A percentile compares a stretch with the other conserved stretches of the same genome.
Evolutionary conservation across 2,113 vertebrate genomes (phyloP).

Genomic region (Platycercus adscitus): DNA sequence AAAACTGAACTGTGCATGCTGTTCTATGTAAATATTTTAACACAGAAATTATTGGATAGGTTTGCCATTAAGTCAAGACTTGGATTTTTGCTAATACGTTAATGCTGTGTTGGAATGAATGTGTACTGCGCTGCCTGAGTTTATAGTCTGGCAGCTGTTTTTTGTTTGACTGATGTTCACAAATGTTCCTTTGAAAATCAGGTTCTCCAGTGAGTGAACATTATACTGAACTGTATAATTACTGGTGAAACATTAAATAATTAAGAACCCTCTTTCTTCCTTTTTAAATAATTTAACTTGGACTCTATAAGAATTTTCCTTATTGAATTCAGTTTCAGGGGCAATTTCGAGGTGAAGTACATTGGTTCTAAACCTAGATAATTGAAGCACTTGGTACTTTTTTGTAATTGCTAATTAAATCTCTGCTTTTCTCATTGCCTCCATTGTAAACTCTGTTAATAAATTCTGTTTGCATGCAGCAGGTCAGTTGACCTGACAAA

Average conservation of each 20-base stretch:
- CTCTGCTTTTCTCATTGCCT: constrained; percentile 9
- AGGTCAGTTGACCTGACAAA: neutral
- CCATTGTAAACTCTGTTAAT: neutral
- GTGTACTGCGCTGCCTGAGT: constrained; percentile 23
- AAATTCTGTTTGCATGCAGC: neutral
- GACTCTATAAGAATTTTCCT: constrained; percentile 64
- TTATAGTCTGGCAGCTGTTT: constrained; percentile 63
- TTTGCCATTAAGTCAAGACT: constrained; percentile 48
- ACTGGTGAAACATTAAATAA: constrained; percentile 74
- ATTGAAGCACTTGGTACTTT: constrained; percentile 26
- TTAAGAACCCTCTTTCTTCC: constrained; percentile 71
- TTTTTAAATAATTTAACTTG: constrained; percentile 72
- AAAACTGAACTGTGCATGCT: constrained; percentile 57
- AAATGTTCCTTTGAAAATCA: constrained; percentile 70
- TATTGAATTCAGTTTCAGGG: constrained; percentile 73
- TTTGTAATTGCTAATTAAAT: constrained; percentile 10
- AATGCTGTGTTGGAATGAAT: constrained; percentile 52
- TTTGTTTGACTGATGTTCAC: constrained; percentile 49
- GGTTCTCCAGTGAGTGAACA: constrained; percentile 50
- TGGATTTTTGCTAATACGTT: constrained; percentile 49
- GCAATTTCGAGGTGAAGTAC: constrained; percentile 53
- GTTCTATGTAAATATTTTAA: constrained; percentile 67
- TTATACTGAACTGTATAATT: constrained; percentile 70
- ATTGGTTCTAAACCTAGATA: constrained; percentile 26
- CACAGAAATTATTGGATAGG: constrained; percentile 55